Evolutionary conservation across 2,113 vertebrate species (phyloP).

Genomic region (Eidolon helvum): DNA sequence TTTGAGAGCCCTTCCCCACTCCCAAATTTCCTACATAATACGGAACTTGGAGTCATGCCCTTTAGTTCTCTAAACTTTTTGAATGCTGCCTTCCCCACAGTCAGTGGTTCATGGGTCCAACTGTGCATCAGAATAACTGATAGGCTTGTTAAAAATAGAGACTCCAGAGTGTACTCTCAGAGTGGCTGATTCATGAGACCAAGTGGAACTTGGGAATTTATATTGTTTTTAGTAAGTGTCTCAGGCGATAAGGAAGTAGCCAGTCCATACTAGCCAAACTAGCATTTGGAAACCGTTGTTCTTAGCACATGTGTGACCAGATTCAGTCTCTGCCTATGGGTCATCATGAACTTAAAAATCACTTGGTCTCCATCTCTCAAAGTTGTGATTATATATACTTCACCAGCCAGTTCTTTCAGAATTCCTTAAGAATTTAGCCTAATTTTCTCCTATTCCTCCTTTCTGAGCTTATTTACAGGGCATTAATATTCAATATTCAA

Average conservation of each 20-base stretch:
- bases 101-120: neutral
- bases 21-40: neutral
- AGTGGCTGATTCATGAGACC: neutral
- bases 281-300: neutral
- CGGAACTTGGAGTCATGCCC: neutral
- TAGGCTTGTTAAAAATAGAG: neutral
- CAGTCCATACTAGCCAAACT: no score
- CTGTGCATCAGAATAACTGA: neutral
- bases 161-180: neutral
- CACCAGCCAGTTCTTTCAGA: neutral
- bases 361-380: neutral
- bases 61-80: neutral
- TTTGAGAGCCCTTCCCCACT: neutral
- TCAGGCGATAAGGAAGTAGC: neutral
- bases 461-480: neutral
- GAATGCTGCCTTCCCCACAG: neutral
- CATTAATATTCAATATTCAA: neutral
- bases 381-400: neutral
- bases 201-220: neutral
- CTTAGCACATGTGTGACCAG: neutral
- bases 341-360: neutral
- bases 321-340: neutral
- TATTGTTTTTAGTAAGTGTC: neutral
- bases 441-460: neutral
- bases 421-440: constrained; percentile 18